Evolutionary conservation across 2,797 vertebrate species (phyloP).

Genomic region (Chanos chanos): DNA sequence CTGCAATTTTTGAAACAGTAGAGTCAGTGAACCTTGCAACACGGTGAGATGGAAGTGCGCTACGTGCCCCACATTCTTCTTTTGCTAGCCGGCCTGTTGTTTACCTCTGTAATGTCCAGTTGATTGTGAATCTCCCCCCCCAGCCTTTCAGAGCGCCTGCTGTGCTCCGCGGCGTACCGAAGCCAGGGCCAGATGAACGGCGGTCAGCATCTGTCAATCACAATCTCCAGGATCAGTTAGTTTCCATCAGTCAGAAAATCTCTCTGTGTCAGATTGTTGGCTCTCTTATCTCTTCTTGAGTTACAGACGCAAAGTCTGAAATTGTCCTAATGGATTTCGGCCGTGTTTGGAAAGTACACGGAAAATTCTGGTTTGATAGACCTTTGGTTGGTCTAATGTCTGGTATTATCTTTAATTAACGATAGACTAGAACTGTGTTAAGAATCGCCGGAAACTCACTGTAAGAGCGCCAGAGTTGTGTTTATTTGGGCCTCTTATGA

Average conservation of each 20-base stretch:
- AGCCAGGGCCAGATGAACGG: constrained; percentile 67
- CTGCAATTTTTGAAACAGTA: constrained; percentile 68
- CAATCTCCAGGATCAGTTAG: constrained; percentile 77
- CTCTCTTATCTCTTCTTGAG: constrained; percentile 54
- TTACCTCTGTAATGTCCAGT: constrained; percentile 82
- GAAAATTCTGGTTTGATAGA: too few species aligned
- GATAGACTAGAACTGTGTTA: too few species aligned
- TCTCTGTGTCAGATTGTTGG: constrained; percentile 22
- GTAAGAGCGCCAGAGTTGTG: too few species aligned
- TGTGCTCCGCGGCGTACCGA: constrained; percentile 76
- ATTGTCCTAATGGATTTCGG: constrained; percentile 24
- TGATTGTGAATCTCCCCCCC: constrained; percentile 80
- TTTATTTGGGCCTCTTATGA: too few species aligned
- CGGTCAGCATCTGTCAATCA: constrained; percentile 79
- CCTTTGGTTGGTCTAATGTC: too few species aligned
- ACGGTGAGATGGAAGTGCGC: constrained; percentile 69
- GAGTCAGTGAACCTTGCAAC: constrained; percentile 76
- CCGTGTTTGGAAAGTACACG: constrained; percentile 8
- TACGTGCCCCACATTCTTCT: constrained; percentile 75
- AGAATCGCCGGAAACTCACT: too few species aligned
- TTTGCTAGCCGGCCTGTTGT: constrained; percentile 68
- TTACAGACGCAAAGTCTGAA: constrained; percentile 36
- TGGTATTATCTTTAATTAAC: too few species aligned
- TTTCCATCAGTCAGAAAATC: constrained; percentile 61
- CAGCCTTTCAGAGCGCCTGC: constrained; percentile 72